phyloP scores from a whole-genome alignment of 2,888 invertebrate species.

The Acrocera orbiculus region DNA sequence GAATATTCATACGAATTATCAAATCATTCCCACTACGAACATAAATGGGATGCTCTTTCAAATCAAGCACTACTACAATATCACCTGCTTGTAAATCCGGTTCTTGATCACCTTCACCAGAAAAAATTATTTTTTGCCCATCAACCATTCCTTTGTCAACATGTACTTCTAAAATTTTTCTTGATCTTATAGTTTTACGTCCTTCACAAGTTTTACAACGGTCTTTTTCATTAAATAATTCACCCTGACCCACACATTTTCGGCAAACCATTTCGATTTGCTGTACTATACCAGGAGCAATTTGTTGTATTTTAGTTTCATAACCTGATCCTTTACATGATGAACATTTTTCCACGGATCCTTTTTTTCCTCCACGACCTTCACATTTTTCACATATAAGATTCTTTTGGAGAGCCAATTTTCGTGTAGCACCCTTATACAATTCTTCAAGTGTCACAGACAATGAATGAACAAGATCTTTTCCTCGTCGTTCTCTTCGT shows the following conservation, averaged over 20 bases:
- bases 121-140: slow-evolving; percentile 85
- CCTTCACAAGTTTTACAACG: slow-evolving; percentile 88
- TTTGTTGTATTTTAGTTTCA: slow-evolving; percentile 39
- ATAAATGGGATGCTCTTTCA: slow-evolving; percentile 71
- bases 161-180: slow-evolving; percentile 89
- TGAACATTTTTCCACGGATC: slow-evolving; percentile 68
- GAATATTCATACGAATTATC: slow-evolving; percentile 66
- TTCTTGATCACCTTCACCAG: slow-evolving; percentile 92
- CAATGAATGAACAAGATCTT: slow-evolving; percentile 88
- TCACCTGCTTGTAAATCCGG: slow-evolving; percentile 89
- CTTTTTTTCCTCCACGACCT: slow-evolving; percentile 90
- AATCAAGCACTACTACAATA: slow-evolving; percentile 87
- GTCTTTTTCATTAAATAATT: slow-evolving; percentile 73
- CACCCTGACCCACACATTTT: slow-evolving; percentile 76
- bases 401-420: slow-evolving; percentile 84
- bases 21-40: slow-evolving; percentile 51
- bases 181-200: slow-evolving; percentile 72
- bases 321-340: slow-evolving; percentile 82
- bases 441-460: slow-evolving; percentile 84
- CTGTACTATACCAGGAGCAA: slow-evolving; percentile 52
- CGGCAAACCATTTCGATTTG: slow-evolving; percentile 79
- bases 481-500: slow-evolving; percentile 56
- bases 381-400: slow-evolving; percentile 94
- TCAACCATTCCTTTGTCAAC: slow-evolving; percentile 91
- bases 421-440: slow-evolving; percentile 84